Evolutionary conservation across 2,888 invertebrate species (phyloP).

Genomic region (Tortricodes alternella): DNA sequence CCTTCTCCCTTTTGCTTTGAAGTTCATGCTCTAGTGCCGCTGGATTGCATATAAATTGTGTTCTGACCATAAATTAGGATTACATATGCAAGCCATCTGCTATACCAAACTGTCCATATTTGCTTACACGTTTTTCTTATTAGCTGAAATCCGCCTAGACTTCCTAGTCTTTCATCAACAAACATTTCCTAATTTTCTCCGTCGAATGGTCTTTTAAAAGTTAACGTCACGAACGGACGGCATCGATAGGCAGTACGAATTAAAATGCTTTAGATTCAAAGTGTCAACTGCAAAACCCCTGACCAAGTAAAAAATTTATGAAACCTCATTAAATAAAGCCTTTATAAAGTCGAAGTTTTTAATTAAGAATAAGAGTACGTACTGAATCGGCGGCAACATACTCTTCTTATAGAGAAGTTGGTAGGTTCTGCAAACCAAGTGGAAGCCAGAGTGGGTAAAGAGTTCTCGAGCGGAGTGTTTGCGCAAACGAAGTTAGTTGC

Average conservation of each 20-base stretch:
- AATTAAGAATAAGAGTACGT: slow-evolving; percentile 42
- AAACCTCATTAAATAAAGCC: neutral
- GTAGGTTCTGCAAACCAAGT: slow-evolving; percentile 50
- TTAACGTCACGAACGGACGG: neutral
- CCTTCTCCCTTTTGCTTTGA: slow-evolving; percentile 54
- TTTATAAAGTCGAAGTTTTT: slow-evolving; percentile 36
- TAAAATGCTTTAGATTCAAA: neutral
- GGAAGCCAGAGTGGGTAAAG: slow-evolving; percentile 57
- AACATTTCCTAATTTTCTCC: too few species aligned
- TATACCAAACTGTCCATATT: too few species aligned
- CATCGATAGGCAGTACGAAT: neutral
- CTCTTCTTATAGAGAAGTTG: slow-evolving; percentile 42
- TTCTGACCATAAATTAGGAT: slow-evolving; percentile 40
- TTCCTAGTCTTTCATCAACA: too few species aligned
- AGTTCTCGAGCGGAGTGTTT: slow-evolving; percentile 58
- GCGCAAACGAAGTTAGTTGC: slow-evolving; percentile 62
- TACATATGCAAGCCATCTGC: too few species aligned
- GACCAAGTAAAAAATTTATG: slow-evolving; percentile 2
- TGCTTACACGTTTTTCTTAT: too few species aligned
- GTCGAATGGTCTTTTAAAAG: too few species aligned
- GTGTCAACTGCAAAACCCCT: neutral
- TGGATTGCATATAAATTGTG: slow-evolving; percentile 60
- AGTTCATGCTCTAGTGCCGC: slow-evolving; percentile 47
- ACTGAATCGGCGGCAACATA: slow-evolving; percentile 43
- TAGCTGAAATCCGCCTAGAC: too few species aligned